Evolutionary conservation across 37 sponge, comb jelly and placozoan species (phyloP), one percentile per base, ranked within the genome.

Genomic region (Chondrilla cf. caribensis): DNA sequence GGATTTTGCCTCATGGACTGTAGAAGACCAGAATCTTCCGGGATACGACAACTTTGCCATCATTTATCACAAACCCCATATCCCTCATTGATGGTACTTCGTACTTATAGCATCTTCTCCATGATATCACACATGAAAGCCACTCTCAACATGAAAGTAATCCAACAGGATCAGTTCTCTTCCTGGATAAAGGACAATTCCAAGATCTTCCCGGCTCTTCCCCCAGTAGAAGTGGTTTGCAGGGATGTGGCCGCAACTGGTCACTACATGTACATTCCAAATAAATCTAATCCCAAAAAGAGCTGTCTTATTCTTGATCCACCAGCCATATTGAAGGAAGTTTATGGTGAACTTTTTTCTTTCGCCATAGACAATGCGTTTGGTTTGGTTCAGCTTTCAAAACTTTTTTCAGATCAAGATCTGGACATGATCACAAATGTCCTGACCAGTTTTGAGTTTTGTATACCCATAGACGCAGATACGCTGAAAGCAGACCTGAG

Each of bases 391-490:
- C 64, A 62, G 22, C 25, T 62, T 19, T 29, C 64, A 62, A 62
- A 62, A 62, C 40, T 70, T 19, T 70, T 70, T 36, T 38, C 71
- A 70, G 5, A 14, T 29, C 18, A 6, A 19, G 71, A 70, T 38
- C 19, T 38, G 32, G 39, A 31, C 28, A 32, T 70, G 39, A 70
- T 70, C 40, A 15, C 3, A 37, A 17, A 5, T 7, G 7, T 70
- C 38, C 32, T 70, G 40, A 36, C 39, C 6, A 70, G 71, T 70
- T 38, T 70, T 7, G 71, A 70, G 5, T 70, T 70, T 18, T 70
- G 71, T 36, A 5, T 38, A 6, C 39, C 37, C 5, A 38, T 70
- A 6, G 71, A 70, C 40, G 38, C 71, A 33, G 19, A 17, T 7
- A 22, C 32, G 21, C 8, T 70, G 39, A 60, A 6, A 60, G 9